These are phyloP conservation scores for Sialis lutaria DNA, from an alignment of 2,888 invertebrate species.

Conservation along the genomic window DNA sequence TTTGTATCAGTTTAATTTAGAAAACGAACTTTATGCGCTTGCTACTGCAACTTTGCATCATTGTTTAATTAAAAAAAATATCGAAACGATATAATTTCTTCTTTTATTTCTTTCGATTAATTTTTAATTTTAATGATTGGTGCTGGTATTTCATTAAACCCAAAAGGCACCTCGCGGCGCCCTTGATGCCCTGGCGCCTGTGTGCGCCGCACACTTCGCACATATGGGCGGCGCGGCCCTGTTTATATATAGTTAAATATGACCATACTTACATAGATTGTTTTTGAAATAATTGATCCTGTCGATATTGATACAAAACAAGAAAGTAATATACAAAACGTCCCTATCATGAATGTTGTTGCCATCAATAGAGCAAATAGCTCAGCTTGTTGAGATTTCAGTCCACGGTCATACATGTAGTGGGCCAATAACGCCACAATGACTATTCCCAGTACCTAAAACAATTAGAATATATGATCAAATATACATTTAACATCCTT, in stretches of 20 bases:
- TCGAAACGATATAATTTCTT: too few relatives aligned
- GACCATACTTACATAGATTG: conserved; percentile 48
- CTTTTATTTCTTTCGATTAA: too few relatives aligned
- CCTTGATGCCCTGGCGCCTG: too few relatives aligned
- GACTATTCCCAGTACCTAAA: conserved; percentile 58
- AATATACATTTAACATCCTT: background rate
- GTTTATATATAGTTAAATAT: background rate
- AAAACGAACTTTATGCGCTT: too few relatives aligned
- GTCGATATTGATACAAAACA: conserved; percentile 65
- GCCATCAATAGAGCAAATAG: conserved; percentile 58
- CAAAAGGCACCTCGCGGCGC: too few relatives aligned
- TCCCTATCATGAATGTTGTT: conserved; percentile 63
- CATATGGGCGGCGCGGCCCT: too few relatives aligned
- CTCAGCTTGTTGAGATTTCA: conserved; percentile 29
- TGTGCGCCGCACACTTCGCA: too few relatives aligned
- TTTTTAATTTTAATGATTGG: too few relatives aligned
- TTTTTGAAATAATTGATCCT: conserved; percentile 69
- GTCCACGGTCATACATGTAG: conserved; percentile 26
- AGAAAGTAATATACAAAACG: conserved; percentile 54
- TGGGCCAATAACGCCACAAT: conserved; percentile 54
- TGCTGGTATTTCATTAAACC: too few relatives aligned
- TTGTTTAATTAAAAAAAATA: too few relatives aligned
- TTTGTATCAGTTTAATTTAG: too few relatives aligned
- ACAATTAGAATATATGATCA: conserved; percentile 14
- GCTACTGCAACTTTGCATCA: too few relatives aligned